These are phyloP conservation scores for Acleris cristana DNA, from an alignment of 2,888 invertebrate species.

Conservation along the genomic window DNA sequence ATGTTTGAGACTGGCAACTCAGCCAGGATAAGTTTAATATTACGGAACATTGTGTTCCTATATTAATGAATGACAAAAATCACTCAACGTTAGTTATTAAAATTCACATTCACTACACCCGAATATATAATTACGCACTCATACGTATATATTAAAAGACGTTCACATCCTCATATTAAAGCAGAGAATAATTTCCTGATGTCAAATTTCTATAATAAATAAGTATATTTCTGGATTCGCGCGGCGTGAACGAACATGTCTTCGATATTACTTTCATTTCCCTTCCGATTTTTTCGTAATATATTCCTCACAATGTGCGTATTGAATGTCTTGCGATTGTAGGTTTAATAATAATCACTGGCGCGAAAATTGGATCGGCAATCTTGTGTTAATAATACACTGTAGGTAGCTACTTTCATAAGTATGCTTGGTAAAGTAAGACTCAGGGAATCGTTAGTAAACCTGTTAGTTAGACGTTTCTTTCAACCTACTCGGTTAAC, in stretches of 20 bases:
- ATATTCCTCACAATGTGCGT: constrained; percentile 33
- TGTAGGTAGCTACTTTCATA: neutral
- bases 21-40: too few relatives aligned
- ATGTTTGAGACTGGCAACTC: too few relatives aligned
- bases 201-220: constrained; percentile 36
- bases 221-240: constrained; percentile 33
- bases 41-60: too few relatives aligned
- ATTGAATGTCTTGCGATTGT: constrained; percentile 30
- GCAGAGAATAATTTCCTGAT: constrained; percentile 32
- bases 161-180: constrained; percentile 15
- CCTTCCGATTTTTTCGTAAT: constrained; percentile 35
- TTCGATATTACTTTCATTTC: constrained; percentile 38
- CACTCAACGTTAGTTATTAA: neutral
- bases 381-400: neutral
- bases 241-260: constrained; percentile 34
- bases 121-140: neutral
- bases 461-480: too few relatives aligned
- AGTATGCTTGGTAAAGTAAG: too few relatives aligned
- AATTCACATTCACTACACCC: neutral
- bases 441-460: too few relatives aligned
- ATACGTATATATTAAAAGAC: constrained; percentile 5
- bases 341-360: constrained; percentile 7
- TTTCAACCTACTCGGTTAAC: too few relatives aligned
- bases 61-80: too few relatives aligned
- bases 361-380: neutral